These are phyloP conservation scores for Telmatochromis brichardi DNA, from an alignment of 2,113 vertebrate species.

Conservation along the genomic window DNA sequence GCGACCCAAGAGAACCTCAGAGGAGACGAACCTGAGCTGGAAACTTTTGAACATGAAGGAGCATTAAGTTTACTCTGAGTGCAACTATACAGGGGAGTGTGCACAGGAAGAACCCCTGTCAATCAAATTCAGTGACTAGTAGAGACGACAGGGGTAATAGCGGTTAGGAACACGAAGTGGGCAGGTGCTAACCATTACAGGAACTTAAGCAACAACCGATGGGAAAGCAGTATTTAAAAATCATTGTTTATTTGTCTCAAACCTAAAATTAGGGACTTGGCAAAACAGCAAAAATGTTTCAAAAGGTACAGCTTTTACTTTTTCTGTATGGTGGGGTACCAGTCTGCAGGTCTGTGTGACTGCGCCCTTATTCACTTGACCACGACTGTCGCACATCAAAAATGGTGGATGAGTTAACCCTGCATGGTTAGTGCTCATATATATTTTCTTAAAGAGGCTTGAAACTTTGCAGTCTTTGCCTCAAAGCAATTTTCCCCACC, in stretches of 20 bases:
- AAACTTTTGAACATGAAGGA: neutral
- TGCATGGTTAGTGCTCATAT: neutral
- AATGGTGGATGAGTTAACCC: neutral
- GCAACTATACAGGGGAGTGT: neutral
- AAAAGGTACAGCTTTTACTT: neutral
- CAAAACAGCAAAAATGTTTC: neutral
- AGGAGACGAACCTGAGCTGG: neutral
- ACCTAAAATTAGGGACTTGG: neutral
- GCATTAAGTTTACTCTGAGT: neutral
- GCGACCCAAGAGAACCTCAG: neutral
- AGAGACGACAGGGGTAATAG: accelerated
- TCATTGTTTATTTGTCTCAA: neutral
- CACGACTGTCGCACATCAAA: neutral
- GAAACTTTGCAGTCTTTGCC: neutral
- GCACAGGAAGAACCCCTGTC: neutral
- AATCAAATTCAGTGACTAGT: neutral
- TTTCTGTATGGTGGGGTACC: neutral
- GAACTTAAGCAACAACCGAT: neutral
- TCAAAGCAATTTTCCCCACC: neutral
- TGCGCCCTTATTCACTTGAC: neutral
- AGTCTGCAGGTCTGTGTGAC: neutral
- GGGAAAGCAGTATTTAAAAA: neutral
- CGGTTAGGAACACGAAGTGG: neutral
- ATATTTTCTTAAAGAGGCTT: neutral
- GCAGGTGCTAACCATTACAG: neutral